phyloP scores from a whole-genome alignment of 2,113 vertebrate species.

The Alexandromys fortis region DNA sequence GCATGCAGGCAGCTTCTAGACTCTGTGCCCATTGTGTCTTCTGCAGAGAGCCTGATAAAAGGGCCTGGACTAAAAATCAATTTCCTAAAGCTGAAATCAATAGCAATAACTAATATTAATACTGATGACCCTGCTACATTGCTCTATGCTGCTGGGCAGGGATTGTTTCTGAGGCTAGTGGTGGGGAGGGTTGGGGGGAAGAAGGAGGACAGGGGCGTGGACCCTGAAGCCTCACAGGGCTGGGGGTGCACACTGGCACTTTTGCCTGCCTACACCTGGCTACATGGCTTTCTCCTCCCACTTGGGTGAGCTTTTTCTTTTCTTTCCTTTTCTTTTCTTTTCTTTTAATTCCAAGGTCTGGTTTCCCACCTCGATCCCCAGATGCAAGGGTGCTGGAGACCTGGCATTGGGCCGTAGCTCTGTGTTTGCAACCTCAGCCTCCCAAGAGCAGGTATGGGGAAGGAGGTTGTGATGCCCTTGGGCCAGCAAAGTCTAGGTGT shows the following conservation, averaged over 20 bases:
- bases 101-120: slow-evolving; percentile 88
- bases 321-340: too few relatives aligned
- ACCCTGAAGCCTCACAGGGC: too few relatives aligned
- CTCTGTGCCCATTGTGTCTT: slow-evolving; percentile 77
- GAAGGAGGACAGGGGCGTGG: too few relatives aligned
- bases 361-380: neutral
- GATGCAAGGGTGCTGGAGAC: accelerated
- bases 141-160: slow-evolving; percentile 78
- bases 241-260: neutral
- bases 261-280: neutral
- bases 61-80: slow-evolving; percentile 86
- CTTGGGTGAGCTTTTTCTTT: neutral
- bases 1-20: neutral
- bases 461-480: accelerated
- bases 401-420: neutral
- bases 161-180: slow-evolving; percentile 74
- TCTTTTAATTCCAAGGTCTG: neutral
- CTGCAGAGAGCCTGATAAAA: slow-evolving; percentile 84
- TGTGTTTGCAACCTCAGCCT: accelerated
- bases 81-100: slow-evolving; percentile 88
- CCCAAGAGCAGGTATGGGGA: accelerated
- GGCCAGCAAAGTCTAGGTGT: accelerated
- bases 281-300: neutral
- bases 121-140: slow-evolving; percentile 84
- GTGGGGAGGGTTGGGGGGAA: neutral